phyloP scores from a whole-genome alignment of 2,113 vertebrate genomes.

The Hyperoodon ampullatus region DNA sequence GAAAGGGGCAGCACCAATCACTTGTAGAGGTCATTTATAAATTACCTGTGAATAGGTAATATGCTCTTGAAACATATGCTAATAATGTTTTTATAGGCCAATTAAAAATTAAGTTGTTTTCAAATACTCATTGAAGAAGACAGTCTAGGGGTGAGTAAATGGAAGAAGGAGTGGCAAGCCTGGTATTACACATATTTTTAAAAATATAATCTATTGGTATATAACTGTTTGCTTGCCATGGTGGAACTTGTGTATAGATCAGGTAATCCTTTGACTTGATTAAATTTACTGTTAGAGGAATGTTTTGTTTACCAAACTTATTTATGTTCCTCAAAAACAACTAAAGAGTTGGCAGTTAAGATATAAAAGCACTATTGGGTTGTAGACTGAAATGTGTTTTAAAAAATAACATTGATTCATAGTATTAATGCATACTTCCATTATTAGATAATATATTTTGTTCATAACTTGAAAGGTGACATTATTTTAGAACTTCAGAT shows the following conservation, averaged over 20 bases:
- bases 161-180: background rate
- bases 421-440: background rate
- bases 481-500: background rate
- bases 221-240: background rate
- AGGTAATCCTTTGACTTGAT: background rate
- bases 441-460: background rate
- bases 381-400: background rate
- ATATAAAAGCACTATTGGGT: background rate
- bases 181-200: background rate
- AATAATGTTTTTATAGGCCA: background rate
- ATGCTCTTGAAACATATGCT: background rate
- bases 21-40: background rate
- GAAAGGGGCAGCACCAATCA: background rate
- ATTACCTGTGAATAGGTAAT: background rate
- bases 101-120: background rate
- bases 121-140: background rate
- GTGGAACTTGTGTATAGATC: background rate
- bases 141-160: background rate
- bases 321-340: background rate
- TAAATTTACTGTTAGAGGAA: background rate
- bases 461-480: slow-evolving; percentile 2
- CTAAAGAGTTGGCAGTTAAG: background rate
- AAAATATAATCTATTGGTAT: background rate
- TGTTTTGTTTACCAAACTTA: background rate
- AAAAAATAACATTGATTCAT: background rate